Base-by-base conservation (phyloP, 2,113 vertebrate genomes). In the Gopherus evgoodei region DNA sequence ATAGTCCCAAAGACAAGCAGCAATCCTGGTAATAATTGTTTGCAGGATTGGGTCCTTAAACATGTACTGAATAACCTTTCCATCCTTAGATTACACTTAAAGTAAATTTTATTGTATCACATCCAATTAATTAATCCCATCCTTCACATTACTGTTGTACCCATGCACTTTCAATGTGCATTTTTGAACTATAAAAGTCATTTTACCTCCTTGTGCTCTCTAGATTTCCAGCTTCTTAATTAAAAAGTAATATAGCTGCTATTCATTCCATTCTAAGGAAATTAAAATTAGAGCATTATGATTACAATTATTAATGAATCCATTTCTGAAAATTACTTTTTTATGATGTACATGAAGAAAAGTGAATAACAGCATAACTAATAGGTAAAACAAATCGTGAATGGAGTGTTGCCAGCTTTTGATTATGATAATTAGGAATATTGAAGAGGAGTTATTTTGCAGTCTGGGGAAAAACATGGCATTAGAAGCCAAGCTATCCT, bases 391-490 rank as follows among this genome's bases (percentile, higher is more conserved):
- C 29, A 89, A 96, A 96, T 88, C 56, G 54, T 9, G 62, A 97
- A 90, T 79, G 47, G 14, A 88, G 5, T 25, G 1, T 11, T 31
- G 90, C 82, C 47, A 96, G 52, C 21, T 95, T 94, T 97, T 93
- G 27, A 95, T 97, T 93, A 87, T 90, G 53, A 57, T 96, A 88
- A 92, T 97, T 91, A 95, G 84, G 91, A 97, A 90, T 84, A 93
- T 27, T 27, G 29, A 91, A 24, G 21, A 96, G 84, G 25, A 86
- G 10, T 86, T 90, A 81, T 94, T 91, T 75, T 82, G 88, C 84
- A 93, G 81, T 91, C 29, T 53, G 80, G 27, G 8, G 24, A 3
- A 88, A 87, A 16, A 0, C 21, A 56, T 57, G 2, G 10, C 17
- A 22, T 93, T 86, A 93, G 57, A 91, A 93, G 31, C 11, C 19